phyloP scores from a whole-genome alignment of 2,888 invertebrate species.

The Ischnura elegans region DNA sequence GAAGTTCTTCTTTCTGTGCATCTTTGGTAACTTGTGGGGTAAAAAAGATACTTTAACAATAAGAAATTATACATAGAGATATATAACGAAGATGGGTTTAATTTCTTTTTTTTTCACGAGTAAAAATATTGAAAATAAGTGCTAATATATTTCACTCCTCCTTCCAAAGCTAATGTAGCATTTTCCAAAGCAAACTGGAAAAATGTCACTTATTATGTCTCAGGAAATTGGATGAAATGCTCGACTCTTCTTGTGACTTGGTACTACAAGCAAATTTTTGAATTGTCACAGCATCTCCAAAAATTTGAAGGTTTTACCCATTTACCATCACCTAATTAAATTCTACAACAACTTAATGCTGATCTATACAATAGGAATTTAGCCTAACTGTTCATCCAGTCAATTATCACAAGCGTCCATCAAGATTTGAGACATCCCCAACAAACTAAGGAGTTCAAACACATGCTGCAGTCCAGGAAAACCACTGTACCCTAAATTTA shows the following conservation, averaged over 20 bases:
- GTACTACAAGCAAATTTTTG: background rate
- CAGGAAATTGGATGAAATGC: background rate
- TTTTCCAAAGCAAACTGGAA: background rate
- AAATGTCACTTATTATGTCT: background rate
- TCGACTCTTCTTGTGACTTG: background rate
- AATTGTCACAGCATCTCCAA: background rate
- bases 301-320: background rate
- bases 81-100: background rate
- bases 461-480: background rate
- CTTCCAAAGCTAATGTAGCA: background rate
- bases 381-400: constrained; percentile 25
- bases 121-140: background rate
- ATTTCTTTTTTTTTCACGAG: background rate
- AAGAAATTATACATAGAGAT: constrained; percentile 29
- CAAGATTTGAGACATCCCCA: constrained; percentile 36
- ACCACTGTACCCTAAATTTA: constrained; percentile 25
- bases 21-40: constrained; percentile 68
- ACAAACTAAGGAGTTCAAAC: constrained; percentile 37
- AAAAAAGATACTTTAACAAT: constrained; percentile 66
- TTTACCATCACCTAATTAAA: background rate
- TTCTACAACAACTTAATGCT: constrained; percentile 47
- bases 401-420: constrained; percentile 54
- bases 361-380: constrained; percentile 18
- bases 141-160: background rate
- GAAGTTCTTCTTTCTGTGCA: constrained; percentile 64